Conservation (phyloP, 2,888 invertebrate genomes). For the Thalpophila matura region DNA sequence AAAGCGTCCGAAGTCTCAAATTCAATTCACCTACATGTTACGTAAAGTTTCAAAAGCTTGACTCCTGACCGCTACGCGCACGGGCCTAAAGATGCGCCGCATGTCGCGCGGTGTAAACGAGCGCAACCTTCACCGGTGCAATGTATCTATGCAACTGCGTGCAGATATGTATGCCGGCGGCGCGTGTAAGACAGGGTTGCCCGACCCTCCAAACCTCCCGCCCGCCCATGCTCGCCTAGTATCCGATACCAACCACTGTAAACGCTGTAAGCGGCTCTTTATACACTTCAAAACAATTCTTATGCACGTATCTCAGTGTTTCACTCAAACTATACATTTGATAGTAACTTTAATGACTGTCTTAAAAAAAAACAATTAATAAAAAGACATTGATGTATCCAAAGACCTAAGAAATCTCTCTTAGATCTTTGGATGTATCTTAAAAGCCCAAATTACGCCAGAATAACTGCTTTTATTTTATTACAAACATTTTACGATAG, state of each 20-base stretch:
- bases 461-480: constrained; percentile 33
- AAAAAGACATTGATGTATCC: not conserved
- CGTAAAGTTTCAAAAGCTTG: constrained; percentile 85
- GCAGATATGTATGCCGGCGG: constrained; percentile 64
- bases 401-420: too few species aligned
- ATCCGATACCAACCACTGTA: constrained; percentile 70
- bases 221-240: constrained; percentile 79
- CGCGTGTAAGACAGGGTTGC: constrained; percentile 83
- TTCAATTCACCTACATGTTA: constrained; percentile 85
- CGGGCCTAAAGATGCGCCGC: constrained; percentile 68
- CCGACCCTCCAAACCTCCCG: constrained; percentile 61
- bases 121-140: constrained; percentile 83
- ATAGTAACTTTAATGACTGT: constrained; percentile 1
- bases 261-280: constrained; percentile 65
- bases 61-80: constrained; percentile 72
- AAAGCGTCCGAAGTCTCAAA: constrained; percentile 76
- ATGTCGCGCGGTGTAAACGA: constrained; percentile 75
- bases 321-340: constrained; percentile 1
- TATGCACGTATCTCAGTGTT: not conserved
- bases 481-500: constrained; percentile 39
- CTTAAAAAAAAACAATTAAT: constrained; percentile 17
- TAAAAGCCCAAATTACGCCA: constrained; percentile 45
- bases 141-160: constrained; percentile 79
- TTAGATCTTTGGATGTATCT: constrained; percentile 13
- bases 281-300: constrained; percentile 15